Evolutionary conservation across 2,888 invertebrate species (phyloP).

Genomic region (Eupithecia centaureata): DNA sequence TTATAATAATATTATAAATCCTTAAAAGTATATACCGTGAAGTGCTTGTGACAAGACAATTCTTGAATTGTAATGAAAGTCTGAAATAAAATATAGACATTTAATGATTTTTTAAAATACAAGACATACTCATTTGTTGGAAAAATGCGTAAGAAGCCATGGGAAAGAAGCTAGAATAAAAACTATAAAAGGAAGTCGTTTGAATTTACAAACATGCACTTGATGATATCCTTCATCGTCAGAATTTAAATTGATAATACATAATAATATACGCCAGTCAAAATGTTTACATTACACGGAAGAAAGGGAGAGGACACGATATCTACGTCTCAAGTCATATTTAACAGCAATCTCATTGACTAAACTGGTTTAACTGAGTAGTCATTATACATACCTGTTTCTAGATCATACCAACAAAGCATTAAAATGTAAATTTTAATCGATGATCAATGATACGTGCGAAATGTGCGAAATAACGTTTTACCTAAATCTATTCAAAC

Average conservation of each 20-base stretch:
- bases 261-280: neutral
- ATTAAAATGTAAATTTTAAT: neutral
- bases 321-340: neutral
- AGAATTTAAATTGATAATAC: neutral
- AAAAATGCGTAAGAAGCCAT: neutral
- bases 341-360: neutral
- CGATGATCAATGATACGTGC: neutral
- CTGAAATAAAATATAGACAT: too few relatives aligned
- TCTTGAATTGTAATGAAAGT: too few relatives aligned
- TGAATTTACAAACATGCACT: neutral
- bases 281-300: slow-evolving; percentile 3
- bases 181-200: neutral
- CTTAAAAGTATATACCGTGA: neutral
- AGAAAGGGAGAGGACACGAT: neutral
- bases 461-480: neutral
- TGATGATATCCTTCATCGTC: neutral
- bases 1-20: neutral
- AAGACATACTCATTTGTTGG: neutral
- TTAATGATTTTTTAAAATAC: too few relatives aligned
- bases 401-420: neutral
- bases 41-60: too few relatives aligned
- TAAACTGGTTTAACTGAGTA: neutral
- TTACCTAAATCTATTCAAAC: neutral
- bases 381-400: neutral
- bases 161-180: neutral